These are phyloP conservation scores for Saccostrea glomerata DNA, from an alignment of 1,140 invertebrate genomes.

Conservation along the genomic window DNA sequence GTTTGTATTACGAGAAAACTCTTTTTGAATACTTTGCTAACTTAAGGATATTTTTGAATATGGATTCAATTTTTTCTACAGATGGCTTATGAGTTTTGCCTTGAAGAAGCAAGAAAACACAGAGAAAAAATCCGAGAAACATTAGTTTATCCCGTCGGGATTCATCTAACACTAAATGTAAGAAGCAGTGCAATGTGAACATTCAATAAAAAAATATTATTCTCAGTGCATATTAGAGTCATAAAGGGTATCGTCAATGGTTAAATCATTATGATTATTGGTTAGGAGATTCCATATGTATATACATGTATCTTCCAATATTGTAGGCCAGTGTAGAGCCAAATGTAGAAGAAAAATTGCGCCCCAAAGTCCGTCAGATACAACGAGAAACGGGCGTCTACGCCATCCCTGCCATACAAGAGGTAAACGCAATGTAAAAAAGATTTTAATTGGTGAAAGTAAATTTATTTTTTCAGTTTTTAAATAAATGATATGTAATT, in stretches of 20 bases:
- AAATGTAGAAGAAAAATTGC: not conserved
- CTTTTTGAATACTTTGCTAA: not conserved
- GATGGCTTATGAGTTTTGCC: not conserved
- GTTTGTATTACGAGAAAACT: too few species aligned
- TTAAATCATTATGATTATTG: too few species aligned
- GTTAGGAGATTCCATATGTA: too few species aligned
- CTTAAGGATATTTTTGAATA: not conserved
- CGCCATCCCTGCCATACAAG: constrained; percentile 2
- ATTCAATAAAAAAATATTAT: too few species aligned
- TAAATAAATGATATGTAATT: too few species aligned
- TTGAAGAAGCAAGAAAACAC: not conserved
- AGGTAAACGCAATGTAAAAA: not conserved
- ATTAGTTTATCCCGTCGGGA: not conserved
- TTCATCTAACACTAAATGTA: not conserved
- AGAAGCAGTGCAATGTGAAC: not conserved
- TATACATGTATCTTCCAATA: not conserved
- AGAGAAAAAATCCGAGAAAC: constrained; percentile 12
- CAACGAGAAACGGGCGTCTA: not conserved
- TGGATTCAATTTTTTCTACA: not conserved
- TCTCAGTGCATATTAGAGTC: too few species aligned
- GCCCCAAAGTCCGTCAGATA: constrained; percentile 14
- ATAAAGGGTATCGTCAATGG: too few species aligned
- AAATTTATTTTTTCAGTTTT: too few species aligned
- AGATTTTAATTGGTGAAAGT: too few species aligned
- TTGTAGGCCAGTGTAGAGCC: constrained; percentile 29